Evolutionary conservation across 2,797 vertebrate species (phyloP), one percentile per base, ranked within the genome.

Genomic region (Sylvia borin): DNA sequence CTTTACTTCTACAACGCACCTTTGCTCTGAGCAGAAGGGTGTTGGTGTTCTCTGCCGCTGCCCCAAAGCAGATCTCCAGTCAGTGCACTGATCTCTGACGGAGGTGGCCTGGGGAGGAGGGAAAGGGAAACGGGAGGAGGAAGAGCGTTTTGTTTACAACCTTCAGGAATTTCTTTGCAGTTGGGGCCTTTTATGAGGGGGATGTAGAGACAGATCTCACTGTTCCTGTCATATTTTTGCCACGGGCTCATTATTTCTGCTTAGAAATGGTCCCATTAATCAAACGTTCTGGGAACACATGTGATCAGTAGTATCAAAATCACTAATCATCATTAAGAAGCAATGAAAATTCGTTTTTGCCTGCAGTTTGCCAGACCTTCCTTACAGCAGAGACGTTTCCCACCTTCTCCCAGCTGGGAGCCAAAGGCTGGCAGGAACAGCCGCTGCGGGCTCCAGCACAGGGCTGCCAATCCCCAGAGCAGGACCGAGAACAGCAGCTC

Each of bases 191-290:
- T 82, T 42, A 9, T 58, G 64, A 55, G 65, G 74, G 54, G 55
- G 72, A 73, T 82, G n/a, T 31, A 36, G 71, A 68, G 48, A 58
- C 65, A 74, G 71, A 74, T 53, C 58, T 77, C 32, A 62, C 70
- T 64, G 62, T 75, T 91, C 76, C 43, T 75, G 74, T 48, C 67
- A 26, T 32, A 47, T 47, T 92, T 85, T 95, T 90, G 93, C 84
- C 91, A 79, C 2, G 2, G 92, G 87, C 82, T 95, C 91, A 64
- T 95, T 95, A 84, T 90, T 95, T 93, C 74, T 90, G 89, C 81
- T 70, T 67, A 55, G 82, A 94, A 88, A 79, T 43, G 74, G 73
- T n/a, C 71, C 95, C 87, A 62, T 96, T 95, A 95, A 94, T 95
- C 90, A 94, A 83, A 78, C 53, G 77, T 73, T 93, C 89, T 93